Evolutionary conservation across 30 jellyfish, hydroid and myxozoan species (phyloP).

Genomic region (Rhopilema esculentum): DNA sequence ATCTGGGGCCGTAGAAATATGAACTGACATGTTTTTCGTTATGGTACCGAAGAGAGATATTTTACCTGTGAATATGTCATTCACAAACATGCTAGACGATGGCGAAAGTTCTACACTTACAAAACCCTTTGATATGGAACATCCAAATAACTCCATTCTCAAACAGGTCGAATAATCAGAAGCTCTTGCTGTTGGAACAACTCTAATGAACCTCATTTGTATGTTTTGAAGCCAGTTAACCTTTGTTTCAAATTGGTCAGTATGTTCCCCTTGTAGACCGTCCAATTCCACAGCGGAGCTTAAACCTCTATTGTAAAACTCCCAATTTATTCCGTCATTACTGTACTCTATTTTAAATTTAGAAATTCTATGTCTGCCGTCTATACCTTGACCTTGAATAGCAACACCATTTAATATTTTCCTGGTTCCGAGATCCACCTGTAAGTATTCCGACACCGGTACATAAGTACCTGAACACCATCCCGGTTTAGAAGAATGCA

Average conservation of each 20-base stretch:
- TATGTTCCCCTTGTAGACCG: not conserved
- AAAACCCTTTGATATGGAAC: not conserved
- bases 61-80: not conserved
- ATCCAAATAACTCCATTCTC: slow-evolving; percentile 45
- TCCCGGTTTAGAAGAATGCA: slow-evolving; percentile 9
- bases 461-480: slow-evolving; percentile 19
- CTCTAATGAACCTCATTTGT: not conserved
- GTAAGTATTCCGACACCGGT: slow-evolving; percentile 10
- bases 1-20: slow-evolving; percentile 14
- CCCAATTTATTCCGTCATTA: slow-evolving; percentile 22
- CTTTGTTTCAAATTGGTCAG: not conserved
- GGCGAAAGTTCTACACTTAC: not conserved
- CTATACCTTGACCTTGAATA: not conserved
- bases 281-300: not conserved
- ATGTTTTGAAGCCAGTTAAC: slow-evolving; percentile 39
- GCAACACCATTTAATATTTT: slow-evolving; percentile 30
- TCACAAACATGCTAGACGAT: not conserved
- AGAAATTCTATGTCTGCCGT: not conserved
- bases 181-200: not conserved
- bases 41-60: not conserved
- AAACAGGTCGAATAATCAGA: not conserved
- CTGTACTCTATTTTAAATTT: slow-evolving; percentile 18
- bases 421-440: slow-evolving; percentile 39
- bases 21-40: not conserved
- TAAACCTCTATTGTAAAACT: not conserved